Evolutionary conservation across 2,888 invertebrate species (phyloP).

Genomic region (Rhorus exstirpatorius): DNA sequence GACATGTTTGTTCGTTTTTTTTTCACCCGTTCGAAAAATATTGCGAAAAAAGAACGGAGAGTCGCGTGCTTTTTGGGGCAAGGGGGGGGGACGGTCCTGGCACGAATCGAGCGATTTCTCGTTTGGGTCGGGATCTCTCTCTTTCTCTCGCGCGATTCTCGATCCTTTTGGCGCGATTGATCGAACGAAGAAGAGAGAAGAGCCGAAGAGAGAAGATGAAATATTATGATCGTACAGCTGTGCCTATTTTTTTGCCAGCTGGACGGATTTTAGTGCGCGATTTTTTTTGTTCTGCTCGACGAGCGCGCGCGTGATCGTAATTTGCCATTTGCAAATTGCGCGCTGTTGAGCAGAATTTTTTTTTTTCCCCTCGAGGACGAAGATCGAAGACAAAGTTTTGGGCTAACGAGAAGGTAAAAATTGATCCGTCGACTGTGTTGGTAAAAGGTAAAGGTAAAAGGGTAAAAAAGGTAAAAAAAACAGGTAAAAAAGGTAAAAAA

Average conservation of each 20-base stretch:
- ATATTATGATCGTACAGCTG: constrained; percentile 73
- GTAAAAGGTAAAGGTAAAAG: constrained; percentile 45
- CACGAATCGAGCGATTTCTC: constrained; percentile 83
- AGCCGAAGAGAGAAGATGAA: constrained; percentile 72
- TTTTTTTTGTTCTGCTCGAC: constrained; percentile 36
- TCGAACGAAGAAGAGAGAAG: constrained; percentile 64
- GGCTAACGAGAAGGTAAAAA: constrained; percentile 2
- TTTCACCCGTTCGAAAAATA: constrained; percentile 57
- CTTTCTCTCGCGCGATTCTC: constrained; percentile 7
- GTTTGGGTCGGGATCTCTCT: constrained; percentile 70
- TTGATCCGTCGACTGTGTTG: constrained; percentile 6
- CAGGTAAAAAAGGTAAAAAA: constrained; percentile 29
- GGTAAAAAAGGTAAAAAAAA: constrained; percentile 34
- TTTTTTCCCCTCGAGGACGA: constrained; percentile 10
- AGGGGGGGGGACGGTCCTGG: constrained; percentile 35
- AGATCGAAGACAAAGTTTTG: constrained; percentile 17
- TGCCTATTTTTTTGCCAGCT: constrained; percentile 75
- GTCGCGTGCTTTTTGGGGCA: too few species aligned
- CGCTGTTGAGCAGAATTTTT: constrained; percentile 39
- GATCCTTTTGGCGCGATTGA: constrained; percentile 10
- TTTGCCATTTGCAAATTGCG: constrained; percentile 61
- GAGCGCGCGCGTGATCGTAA: constrained; percentile 52
- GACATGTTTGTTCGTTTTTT: too few species aligned
- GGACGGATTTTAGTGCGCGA: constrained; percentile 65
- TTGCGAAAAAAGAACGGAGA: too few species aligned